Percentiles rank a stretch among this genome's conserved stretches.
Conservation (phyloP, 2,888 invertebrate genomes). For the Eupeodes latifasciatus region DNA sequence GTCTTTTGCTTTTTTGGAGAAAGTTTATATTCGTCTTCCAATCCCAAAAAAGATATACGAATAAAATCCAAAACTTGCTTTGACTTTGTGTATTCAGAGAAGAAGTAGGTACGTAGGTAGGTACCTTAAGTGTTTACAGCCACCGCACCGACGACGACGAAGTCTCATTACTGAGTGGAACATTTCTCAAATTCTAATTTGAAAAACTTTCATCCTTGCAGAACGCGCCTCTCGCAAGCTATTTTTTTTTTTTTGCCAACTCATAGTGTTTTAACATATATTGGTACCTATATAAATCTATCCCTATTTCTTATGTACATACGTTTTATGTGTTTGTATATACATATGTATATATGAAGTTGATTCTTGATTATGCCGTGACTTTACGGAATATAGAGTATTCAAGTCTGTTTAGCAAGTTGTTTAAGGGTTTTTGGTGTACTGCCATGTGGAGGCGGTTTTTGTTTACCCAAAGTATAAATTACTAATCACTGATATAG, state of each 20-base stretch:
- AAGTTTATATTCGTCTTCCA: constrained; percentile 67
- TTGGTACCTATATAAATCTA: neutral
- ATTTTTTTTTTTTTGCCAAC: constrained; percentile 32
- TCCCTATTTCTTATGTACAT: neutral
- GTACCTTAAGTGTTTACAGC: constrained; percentile 28
- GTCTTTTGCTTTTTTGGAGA: constrained; percentile 53
- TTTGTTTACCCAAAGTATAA: constrained; percentile 60
- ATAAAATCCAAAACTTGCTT: neutral
- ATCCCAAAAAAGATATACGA: neutral
- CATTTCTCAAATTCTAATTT: constrained; percentile 74
- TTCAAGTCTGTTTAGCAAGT: constrained; percentile 69
- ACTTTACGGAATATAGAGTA: constrained; percentile 39
- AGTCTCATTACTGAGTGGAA: constrained; percentile 24
- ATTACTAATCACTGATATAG: constrained; percentile 72
- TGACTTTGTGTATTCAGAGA: neutral
- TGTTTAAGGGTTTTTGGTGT: constrained; percentile 17
- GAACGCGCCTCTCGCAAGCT: constrained; percentile 18
- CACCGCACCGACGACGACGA: neutral
- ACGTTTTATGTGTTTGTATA: too few species aligned
- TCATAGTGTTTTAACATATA: neutral
- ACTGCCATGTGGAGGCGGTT: constrained; percentile 10
- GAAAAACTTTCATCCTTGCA: constrained; percentile 62
- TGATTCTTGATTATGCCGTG: constrained; percentile 56
- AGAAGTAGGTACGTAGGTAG: too few species aligned
- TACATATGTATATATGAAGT: neutral